These are phyloP conservation scores for Gibbula magus DNA, from an alignment of 2,888 invertebrate species.

Conservation along the genomic window DNA sequence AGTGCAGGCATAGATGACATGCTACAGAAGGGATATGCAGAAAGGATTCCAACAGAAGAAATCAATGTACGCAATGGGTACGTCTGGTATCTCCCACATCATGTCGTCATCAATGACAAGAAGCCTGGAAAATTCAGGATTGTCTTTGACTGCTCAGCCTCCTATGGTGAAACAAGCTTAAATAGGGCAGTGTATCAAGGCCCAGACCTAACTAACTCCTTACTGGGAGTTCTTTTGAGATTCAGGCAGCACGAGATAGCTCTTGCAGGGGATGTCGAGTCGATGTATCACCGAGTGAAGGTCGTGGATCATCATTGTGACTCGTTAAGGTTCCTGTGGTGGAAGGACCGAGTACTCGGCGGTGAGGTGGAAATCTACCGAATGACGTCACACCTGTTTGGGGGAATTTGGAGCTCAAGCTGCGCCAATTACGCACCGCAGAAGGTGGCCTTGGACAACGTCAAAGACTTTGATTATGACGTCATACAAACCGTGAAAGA, in stretches of 20 bases:
- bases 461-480: not conserved
- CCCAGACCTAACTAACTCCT: slow-evolving; percentile 34
- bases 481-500: slow-evolving; percentile 22
- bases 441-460: not conserved
- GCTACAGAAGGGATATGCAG: slow-evolving; percentile 32
- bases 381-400: slow-evolving; percentile 25
- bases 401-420: slow-evolving; percentile 16
- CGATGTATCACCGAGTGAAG: slow-evolving; percentile 38
- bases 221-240: slow-evolving; percentile 36
- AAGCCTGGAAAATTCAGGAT: slow-evolving; percentile 33
- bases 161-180: slow-evolving; percentile 25
- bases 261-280: slow-evolving; percentile 35
- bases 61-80: not conserved
- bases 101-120: not conserved
- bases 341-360: not conserved
- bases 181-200: slow-evolving; percentile 36
- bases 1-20: slow-evolving; percentile 25
- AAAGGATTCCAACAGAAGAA: not conserved
- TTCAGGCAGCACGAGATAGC: slow-evolving; percentile 37
- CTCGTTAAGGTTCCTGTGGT: slow-evolving; percentile 33
- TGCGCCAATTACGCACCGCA: slow-evolving; percentile 23
- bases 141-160: slow-evolving; percentile 43
- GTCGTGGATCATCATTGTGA: slow-evolving; percentile 31
- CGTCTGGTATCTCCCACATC: slow-evolving; percentile 29
- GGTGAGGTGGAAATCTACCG: slow-evolving; percentile 11